Evolutionary conservation across 2,797 vertebrate species (phyloP), one percentile per base, ranked within the genome.

Genomic region (Phyllotis vaccarum): DNA sequence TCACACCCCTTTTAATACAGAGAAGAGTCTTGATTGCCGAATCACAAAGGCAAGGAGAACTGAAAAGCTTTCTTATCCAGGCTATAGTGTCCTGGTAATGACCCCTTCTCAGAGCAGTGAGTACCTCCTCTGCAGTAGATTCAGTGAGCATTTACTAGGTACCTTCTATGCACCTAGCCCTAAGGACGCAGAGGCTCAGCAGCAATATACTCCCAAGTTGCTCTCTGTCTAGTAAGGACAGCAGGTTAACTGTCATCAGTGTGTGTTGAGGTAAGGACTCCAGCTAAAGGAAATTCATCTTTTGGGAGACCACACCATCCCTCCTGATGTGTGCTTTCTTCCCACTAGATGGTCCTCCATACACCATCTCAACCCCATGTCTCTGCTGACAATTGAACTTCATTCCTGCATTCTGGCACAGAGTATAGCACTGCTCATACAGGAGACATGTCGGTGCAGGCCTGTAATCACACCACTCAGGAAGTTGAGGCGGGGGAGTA

Each of bases 21-120:
- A 79, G 78, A 93, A 49, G 5, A 90, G 52, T 76, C n/a, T 54
- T 95, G 64, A 74, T 81, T 5, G 58, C 29, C 10, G 34, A 92
- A 54, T 93, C 60, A 90, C 29, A 93, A 89, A 96, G 56, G 46
- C 88, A 74, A 52, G 70, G 37, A 68, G 21, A 94, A 43, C 22
- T 24, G 3, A 31, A 56, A 85, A 37, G 19, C 82, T 21, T 8
- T 78, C 85, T 88, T 49, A 52, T 12, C 40, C 13, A 17, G 64
- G 66, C 70, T 6, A 1, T 11, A 52, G 43, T 88, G 17, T n/a
- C 43, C 21, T 2, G 29, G 68, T 54, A 8, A 66, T 37, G 49
- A 40, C 43, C 64, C 72, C 40, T 82, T 1, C 64, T 78, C 82
- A 62, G 75, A 80, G 58, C 40, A 78, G 37, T 80, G 80, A 58